Percentiles rank a stretch among this genome's conserved stretches.
These are phyloP conservation scores for Leuciscus waleckii DNA, from an alignment of 2,797 vertebrate genomes.

Conservation along the genomic window DNA sequence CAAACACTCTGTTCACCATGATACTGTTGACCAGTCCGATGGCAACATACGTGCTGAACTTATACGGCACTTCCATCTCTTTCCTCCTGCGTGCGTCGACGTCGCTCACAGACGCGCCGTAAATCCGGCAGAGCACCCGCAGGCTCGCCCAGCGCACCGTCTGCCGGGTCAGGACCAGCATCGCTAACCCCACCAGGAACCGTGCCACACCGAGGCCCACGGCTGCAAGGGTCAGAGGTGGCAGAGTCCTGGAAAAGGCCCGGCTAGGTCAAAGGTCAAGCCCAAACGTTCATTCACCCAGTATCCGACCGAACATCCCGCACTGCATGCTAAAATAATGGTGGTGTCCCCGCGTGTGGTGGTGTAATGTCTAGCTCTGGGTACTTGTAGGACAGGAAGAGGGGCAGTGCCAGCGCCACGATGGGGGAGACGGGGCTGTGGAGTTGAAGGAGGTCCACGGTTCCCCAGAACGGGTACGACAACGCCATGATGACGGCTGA, in stretches of 20 bases:
- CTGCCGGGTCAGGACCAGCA: constrained; percentile 82
- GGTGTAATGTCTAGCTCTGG: constrained; percentile 90
- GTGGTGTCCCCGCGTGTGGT: constrained; percentile 92
- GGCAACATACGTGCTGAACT: constrained; percentile 86
- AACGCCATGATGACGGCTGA: constrained; percentile 76
- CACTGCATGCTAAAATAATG: constrained; percentile 83
- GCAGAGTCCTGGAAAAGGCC: constrained; percentile 68
- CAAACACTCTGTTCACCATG: constrained; percentile 82
- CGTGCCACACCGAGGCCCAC: constrained; percentile 66
- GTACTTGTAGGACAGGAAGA: constrained; percentile 89
- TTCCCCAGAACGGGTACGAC: constrained; percentile 86
- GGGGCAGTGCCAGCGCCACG: constrained; percentile 76
- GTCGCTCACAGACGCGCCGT: constrained; percentile 75
- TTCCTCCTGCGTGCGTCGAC: constrained; percentile 77
- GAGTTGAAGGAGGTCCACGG: constrained; percentile 84
- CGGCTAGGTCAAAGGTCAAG: constrained; percentile 70
- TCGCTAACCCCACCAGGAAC: constrained; percentile 76
- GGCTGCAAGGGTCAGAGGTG: constrained; percentile 54
- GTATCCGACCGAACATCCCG: constrained; percentile 86
- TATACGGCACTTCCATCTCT: constrained; percentile 93
- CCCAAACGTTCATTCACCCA: constrained; percentile 84
- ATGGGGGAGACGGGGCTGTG: constrained; percentile 82
- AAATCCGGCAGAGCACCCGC: constrained; percentile 75
- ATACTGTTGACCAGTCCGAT: constrained; percentile 86
- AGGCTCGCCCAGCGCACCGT: constrained; percentile 78